These are phyloP conservation scores for Tortrix viridana DNA, from an alignment of 2,888 invertebrate species.

Conservation along the genomic window DNA sequence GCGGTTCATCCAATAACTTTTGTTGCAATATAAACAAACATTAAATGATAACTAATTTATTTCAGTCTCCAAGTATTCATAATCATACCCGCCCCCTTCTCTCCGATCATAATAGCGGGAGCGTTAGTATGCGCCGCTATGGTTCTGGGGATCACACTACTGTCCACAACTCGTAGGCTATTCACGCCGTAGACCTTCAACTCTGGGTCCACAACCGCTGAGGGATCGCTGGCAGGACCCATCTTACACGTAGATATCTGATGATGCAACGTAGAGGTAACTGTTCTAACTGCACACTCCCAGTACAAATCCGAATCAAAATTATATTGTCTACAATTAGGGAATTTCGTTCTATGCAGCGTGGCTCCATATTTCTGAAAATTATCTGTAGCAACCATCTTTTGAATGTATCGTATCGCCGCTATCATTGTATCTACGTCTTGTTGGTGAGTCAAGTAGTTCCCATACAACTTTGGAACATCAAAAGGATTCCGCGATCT, in stretches of 20 bases:
- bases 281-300: conserved; percentile 85
- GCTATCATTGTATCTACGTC: conserved; percentile 86
- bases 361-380: conserved; percentile 85
- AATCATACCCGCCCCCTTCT: conserved; percentile 88
- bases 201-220: conserved; percentile 86
- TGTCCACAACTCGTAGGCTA: conserved; percentile 87
- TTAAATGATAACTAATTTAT: conserved; percentile 32
- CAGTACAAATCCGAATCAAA: conserved; percentile 86
- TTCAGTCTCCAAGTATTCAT: conserved; percentile 75
- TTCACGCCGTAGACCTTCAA: conserved; percentile 85
- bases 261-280: conserved; percentile 87
- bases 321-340: conserved; percentile 78
- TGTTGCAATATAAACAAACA: background rate
- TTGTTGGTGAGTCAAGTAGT: conserved; percentile 86
- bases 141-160: conserved; percentile 87
- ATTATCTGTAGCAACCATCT: conserved; percentile 81
- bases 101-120: conserved; percentile 88
- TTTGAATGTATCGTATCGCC: conserved; percentile 82
- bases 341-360: conserved; percentile 80
- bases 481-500: conserved; percentile 86
- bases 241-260: conserved; percentile 89
- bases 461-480: conserved; percentile 87
- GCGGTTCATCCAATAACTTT: background rate
- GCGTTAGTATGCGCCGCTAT: conserved; percentile 87
- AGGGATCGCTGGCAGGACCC: conserved; percentile 84